These are phyloP conservation scores for Spea multiplicata DNA, from an alignment of 2,113 vertebrate genomes.

Conservation along the genomic window DNA sequence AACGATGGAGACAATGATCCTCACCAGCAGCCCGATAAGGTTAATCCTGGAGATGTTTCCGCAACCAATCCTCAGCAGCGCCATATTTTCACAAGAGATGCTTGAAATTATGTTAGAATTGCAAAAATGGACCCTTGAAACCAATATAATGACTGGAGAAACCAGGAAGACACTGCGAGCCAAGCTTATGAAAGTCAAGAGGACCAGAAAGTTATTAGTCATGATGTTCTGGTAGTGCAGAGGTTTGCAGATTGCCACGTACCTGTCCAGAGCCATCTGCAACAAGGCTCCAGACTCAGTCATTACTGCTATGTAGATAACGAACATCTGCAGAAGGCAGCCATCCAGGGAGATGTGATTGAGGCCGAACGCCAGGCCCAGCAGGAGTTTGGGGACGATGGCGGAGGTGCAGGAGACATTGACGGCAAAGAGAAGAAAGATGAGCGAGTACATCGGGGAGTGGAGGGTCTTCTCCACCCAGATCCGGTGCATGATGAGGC, in stretches of 20 bases:
- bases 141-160: slow-evolving; percentile 1
- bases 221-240: slow-evolving; percentile 13
- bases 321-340: slow-evolving; percentile 24
- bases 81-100: slow-evolving; percentile 61
- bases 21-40: slow-evolving; percentile 3
- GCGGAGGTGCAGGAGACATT: neutral
- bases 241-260: neutral
- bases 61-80: slow-evolving; percentile 58
- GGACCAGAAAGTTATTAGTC: neutral
- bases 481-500: neutral
- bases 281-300: neutral
- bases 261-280: slow-evolving; percentile 20
- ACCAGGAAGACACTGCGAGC: neutral
- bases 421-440: neutral
- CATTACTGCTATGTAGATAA: neutral
- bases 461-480: slow-evolving; percentile 2
- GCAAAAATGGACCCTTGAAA: slow-evolving; percentile 52
- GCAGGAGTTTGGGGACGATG: slow-evolving; percentile 6
- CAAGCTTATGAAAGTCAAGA: neutral
- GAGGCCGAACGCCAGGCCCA: neutral
- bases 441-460: slow-evolving; percentile 14
- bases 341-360: neutral
- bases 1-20: neutral
- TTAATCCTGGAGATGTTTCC: slow-evolving; percentile 50
- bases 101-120: slow-evolving; percentile 51